Evolutionary conservation across 2,113 vertebrate species (phyloP), one percentile per base, ranked within the genome.

Genomic region (Gymnogyps californianus): DNA sequence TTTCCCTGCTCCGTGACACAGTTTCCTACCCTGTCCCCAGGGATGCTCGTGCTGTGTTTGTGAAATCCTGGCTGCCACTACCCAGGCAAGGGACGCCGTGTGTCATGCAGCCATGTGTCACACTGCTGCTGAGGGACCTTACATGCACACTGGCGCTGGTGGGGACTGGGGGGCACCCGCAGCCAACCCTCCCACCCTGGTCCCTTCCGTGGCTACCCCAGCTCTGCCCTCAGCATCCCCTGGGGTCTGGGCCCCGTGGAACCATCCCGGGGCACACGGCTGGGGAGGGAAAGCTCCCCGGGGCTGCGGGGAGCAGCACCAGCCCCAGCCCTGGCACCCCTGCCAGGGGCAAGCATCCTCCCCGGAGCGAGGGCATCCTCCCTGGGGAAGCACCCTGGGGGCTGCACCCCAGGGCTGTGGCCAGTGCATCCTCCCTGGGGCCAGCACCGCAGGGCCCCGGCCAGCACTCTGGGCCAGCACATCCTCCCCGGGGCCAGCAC

Each of bases 81-180:
- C 34, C 31, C 54, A 4, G 32, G 69, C 54, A 29, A 72, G 59
- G 88, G 90, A 72, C 2, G 7, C 66, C 14, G 11, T 9, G 83
- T 87, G 83, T 78, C 96, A 74, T 61, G 7, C 40, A 26, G 65
- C 64, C 59, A 10, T 55, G 74, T 90, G 90, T 77, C 88, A 93
- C 81, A 7, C 44, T 4, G 13, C 81, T 47, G 84, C 90, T 8
- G n/a, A 61, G 65, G 79, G 71, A 91, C 57, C 24, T 40, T 20
- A 52, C 17, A 13, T 5, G 4, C 47, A 44, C 62, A 16, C 8
- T 3, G 44, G 49, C 58, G 20, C 47, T 16, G n/a, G 5, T 18
- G 51, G 34, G 26, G 40, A 59, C 44, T 0, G n/a, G 64, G 74
- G 32, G 62, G 7, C 18, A 19, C 55, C 44, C 8, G 0, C 64